Base-by-base conservation (phyloP, 2,888 invertebrate genomes). In the Sclerodermus sp. region DNA sequence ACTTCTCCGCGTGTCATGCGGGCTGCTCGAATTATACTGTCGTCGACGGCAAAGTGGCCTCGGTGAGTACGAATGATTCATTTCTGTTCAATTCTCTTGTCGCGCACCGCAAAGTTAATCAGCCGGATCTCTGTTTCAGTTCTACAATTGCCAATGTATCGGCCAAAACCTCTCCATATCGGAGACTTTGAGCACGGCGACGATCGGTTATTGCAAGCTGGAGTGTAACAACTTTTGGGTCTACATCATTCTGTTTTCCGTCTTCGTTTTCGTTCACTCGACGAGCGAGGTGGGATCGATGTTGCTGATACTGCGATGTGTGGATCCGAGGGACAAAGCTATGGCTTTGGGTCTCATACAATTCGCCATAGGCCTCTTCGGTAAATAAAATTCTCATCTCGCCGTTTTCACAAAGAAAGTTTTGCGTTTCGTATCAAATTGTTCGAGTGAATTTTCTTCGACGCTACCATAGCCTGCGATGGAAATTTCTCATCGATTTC, bases 301-400 rank as follows among this genome's bases (percentile, higher is more conserved):
- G 85, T 79, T 95, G 66, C 83, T 95, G 55, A 93, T 93, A 53
- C 86, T 95, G 78, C 86, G 94, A 45, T 94, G 94, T 76, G 94
- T 94, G 12, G 91, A 93, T 78, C 92, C 93, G 32, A 84, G 88
- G 82, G 94, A 95, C 76, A 95, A 95, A 79, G 93, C 94, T 47
- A 93, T 95, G 93, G 95, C 94, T 53, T 85, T 95, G 79, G 94
- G 94, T 23, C 87, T 95, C 71, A 93, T 94, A 74, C 93, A 93
- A 78, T 93, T 93, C 79, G 93, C 94, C 49, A 93, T 94, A 60
- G 94, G 94, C 50, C 83, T 94, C 62, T 93, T 95, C 80, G 94
- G 84, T 82, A 68, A 79, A 79, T 73, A 45, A 34, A 23, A 23
- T 23, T 23, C 4, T 8, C 3, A 23, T 8, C 23, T 5, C n/a